These are phyloP conservation scores for Fissipunctia ypsillon DNA, from an alignment of 2,888 invertebrate species.

Conservation along the genomic window DNA sequence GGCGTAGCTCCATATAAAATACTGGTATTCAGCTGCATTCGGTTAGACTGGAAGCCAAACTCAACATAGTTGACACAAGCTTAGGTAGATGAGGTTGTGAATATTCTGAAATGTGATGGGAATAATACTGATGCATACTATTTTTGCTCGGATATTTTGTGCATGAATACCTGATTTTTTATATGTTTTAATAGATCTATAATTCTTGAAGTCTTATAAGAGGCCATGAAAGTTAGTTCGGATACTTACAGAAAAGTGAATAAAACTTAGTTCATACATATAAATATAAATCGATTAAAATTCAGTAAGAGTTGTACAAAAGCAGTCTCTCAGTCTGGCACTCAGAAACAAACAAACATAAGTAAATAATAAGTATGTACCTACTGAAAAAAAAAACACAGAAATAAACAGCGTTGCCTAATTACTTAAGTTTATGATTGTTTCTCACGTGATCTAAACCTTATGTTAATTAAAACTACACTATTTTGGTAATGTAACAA, in stretches of 20 bases:
- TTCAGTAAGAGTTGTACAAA: background rate
- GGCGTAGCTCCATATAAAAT: no score
- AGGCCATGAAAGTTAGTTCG: background rate
- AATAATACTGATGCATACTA: background rate
- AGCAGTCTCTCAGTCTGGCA: no score
- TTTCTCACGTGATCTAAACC: slow-evolving; percentile 18
- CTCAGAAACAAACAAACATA: no score
- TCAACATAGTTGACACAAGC: no score
- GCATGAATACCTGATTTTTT: no score
- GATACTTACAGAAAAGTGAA: no score
- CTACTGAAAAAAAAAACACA: background rate
- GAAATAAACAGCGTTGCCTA: background rate
- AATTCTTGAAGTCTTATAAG: background rate
- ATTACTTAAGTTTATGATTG: background rate
- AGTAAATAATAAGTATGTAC: no score
- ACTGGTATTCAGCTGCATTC: no score
- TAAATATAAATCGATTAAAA: no score
- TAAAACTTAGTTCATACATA: no score
- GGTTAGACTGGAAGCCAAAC: no score
- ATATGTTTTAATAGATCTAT: background rate
- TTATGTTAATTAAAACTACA: slow-evolving; percentile 11
- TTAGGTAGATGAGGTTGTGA: no score
- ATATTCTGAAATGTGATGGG: background rate
- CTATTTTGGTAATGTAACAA: background rate
- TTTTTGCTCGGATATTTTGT: background rate